Evolutionary conservation across 2,113 vertebrate species (phyloP).

Genomic region (Athene noctua): DNA sequence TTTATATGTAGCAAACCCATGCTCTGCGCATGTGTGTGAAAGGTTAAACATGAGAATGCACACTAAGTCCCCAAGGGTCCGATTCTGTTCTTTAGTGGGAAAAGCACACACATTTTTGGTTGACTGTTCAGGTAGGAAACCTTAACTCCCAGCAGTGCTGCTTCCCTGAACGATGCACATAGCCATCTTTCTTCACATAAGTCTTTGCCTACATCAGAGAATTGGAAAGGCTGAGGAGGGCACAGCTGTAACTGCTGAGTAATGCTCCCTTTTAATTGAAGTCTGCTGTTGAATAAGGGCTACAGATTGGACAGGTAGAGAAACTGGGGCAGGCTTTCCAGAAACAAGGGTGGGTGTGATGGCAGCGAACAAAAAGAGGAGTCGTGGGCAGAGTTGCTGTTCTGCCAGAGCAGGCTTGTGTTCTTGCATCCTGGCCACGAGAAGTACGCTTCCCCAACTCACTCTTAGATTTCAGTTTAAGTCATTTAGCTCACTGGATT

Average conservation of each 20-base stretch:
- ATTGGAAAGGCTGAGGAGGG: background rate
- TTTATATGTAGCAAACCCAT: background rate
- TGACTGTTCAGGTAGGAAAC: background rate
- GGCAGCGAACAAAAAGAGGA: background rate
- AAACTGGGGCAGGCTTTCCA: background rate
- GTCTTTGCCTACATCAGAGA: background rate
- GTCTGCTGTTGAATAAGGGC: background rate
- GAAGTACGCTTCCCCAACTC: background rate
- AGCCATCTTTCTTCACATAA: accelerated
- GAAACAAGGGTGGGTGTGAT: background rate
- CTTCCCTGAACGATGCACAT: accelerated
- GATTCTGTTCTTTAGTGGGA: background rate
- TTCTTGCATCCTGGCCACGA: background rate
- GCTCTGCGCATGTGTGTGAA: background rate
- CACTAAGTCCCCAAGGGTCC: background rate
- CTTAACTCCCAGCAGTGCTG: background rate
- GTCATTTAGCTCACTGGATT: background rate
- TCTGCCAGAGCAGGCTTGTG: background rate
- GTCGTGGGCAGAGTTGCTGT: background rate
- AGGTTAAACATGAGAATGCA: background rate
- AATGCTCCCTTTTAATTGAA: background rate
- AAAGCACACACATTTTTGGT: background rate
- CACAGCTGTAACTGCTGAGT: background rate
- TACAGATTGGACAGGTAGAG: background rate
- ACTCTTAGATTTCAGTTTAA: background rate